Conservation (phyloP, 1,140 invertebrate species). For the Ladona fulva region DNA sequence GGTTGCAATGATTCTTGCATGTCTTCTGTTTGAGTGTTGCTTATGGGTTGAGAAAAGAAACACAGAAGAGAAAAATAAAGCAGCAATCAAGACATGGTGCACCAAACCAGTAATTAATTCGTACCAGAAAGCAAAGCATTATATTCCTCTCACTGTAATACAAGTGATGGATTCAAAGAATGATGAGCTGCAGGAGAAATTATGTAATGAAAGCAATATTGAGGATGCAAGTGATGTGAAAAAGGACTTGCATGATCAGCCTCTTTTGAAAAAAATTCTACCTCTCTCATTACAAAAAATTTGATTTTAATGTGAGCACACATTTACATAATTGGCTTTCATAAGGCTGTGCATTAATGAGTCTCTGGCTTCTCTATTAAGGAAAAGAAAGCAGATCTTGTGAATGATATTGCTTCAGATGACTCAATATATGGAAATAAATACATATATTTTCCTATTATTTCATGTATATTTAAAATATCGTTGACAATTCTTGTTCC, state of each 20-base stretch:
- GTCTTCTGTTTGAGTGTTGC: neutral
- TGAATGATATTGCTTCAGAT: no score
- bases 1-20: neutral
- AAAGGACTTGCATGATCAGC: neutral
- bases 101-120: no score
- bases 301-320: neutral
- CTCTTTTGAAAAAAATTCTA: neutral
- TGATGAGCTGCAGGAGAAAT: neutral
- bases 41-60: neutral
- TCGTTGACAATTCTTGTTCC: no score
- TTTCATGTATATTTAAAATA: no score
- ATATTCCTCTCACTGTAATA: no score
- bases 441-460: no score
- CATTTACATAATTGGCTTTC: neutral
- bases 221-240: neutral
- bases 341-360: neutral
- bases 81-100: no score
- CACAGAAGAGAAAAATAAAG: neutral
- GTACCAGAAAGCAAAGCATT: no score
- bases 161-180: neutral
- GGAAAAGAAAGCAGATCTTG: no score
- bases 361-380: no score
- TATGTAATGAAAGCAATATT: neutral
- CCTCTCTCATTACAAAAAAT: neutral
- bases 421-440: no score